A percentile compares a stretch with the other conserved stretches of the same genome.
Conservation (phyloP, 2,888 invertebrate species). For the Dione vanillae region DNA sequence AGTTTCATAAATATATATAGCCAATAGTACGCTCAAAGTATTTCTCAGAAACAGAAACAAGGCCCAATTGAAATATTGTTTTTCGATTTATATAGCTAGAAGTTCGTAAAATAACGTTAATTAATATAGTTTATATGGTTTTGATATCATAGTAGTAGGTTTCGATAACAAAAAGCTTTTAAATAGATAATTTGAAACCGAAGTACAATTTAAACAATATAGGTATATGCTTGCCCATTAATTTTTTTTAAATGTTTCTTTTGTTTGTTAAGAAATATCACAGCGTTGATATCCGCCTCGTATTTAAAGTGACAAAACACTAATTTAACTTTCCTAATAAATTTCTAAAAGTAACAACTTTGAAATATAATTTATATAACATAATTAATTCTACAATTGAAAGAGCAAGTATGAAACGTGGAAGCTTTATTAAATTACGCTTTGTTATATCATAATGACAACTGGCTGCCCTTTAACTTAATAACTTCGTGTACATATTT, state of each 20-base stretch:
- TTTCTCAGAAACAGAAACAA: conserved; percentile 1
- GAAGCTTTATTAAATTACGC: neutral
- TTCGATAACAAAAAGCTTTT: no score
- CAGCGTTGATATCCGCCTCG: no score
- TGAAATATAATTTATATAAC: neutral
- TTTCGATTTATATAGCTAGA: no score
- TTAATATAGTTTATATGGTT: neutral
- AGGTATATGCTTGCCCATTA: no score
- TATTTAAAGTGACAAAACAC: neutral
- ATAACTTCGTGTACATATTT: neutral
- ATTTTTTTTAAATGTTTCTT: no score
- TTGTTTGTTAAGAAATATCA: no score
- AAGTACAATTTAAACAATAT: no score
- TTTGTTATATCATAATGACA: neutral
- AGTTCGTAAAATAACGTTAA: neutral
- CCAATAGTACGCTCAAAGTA: neutral
- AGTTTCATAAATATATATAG: neutral
- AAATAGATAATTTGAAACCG: no score
- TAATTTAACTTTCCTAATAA: no score
- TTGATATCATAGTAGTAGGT: neutral
- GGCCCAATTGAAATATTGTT: no score
- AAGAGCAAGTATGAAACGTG: conserved; percentile 2
- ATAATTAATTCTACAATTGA: neutral
- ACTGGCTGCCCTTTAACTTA: conserved; percentile 13
- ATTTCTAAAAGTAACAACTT: neutral